Percentiles rank a stretch among this genome's conserved stretches.
phyloP scores from a whole-genome alignment of 2,888 invertebrate species.

The Hemaris fuciformis region DNA sequence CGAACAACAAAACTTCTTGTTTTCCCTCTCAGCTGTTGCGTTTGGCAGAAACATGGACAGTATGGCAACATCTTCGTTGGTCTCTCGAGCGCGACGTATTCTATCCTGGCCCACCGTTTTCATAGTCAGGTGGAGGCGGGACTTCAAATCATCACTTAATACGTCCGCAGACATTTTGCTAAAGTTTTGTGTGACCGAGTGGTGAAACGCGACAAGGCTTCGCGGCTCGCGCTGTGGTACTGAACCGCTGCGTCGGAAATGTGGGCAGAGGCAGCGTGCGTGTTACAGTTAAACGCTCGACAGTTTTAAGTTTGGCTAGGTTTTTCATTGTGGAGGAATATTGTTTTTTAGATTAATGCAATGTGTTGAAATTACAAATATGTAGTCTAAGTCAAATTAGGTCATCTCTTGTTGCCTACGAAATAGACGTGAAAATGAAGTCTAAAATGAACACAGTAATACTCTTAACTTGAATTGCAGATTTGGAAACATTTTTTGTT shows the following conservation, averaged over 20 bases:
- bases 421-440: too few relatives aligned
- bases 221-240: conserved; percentile 68
- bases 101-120: conserved; percentile 92
- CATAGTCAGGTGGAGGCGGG: conserved; percentile 86
- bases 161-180: conserved; percentile 87
- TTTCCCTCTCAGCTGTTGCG: conserved; percentile 83
- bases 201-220: conserved; percentile 60
- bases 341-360: too few relatives aligned
- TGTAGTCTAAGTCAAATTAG: too few relatives aligned
- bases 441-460: too few relatives aligned
- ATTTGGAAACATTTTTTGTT: too few relatives aligned
- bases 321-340: not conserved
- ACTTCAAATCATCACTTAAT: conserved; percentile 89
- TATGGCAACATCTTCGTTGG: conserved; percentile 93
- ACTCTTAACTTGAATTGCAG: too few relatives aligned
- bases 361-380: too few relatives aligned
- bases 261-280: conserved; percentile 30
- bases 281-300: not conserved
- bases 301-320: not conserved
- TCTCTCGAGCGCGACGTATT: conserved; percentile 89
- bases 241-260: conserved; percentile 44
- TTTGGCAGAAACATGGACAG: conserved; percentile 91
- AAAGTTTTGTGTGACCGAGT: not conserved
- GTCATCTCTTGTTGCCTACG: too few relatives aligned
- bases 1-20: conserved; percentile 89